phyloP scores from a whole-genome alignment of 2,113 vertebrate genomes.

The Mustela nigripes region DNA sequence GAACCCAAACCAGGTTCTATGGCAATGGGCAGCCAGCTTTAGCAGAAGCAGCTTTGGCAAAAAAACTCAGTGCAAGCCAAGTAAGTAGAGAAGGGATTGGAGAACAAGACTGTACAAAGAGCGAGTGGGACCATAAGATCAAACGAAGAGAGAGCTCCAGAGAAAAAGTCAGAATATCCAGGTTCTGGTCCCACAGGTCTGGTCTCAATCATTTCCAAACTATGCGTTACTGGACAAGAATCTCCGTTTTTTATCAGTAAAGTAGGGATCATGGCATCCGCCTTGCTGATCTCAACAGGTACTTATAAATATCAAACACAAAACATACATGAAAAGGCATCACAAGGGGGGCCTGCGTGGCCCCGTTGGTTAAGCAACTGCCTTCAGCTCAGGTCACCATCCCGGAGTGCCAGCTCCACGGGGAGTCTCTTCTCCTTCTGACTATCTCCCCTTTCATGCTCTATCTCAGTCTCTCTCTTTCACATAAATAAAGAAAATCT shows the following conservation, averaged over 20 bases:
- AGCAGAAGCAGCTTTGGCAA: not conserved
- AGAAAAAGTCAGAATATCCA: not conserved
- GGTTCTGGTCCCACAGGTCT: not conserved
- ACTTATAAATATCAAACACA: not conserved
- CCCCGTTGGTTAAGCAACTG: too few relatives aligned
- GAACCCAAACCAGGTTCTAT: not conserved
- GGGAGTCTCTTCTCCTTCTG: too few relatives aligned
- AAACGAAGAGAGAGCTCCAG: not conserved
- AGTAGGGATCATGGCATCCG: not conserved
- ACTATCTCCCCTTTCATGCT: too few relatives aligned
- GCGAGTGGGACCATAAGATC: not conserved
- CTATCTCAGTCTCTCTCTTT: too few relatives aligned
- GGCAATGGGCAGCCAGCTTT: not conserved
- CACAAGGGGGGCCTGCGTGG: too few relatives aligned
- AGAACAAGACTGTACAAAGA: not conserved
- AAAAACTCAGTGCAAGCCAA: not conserved
- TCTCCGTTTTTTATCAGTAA: not conserved
- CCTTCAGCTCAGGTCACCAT: too few relatives aligned
- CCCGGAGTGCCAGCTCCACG: too few relatives aligned
- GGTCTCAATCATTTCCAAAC: not conserved
- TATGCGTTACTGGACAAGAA: not conserved
- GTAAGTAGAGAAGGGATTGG: not conserved
- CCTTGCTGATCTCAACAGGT: not conserved
- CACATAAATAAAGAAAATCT: too few relatives aligned
- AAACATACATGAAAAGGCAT: not conserved